A percentile compares a stretch with the other conserved stretches of the same genome.
phyloP scores from a whole-genome alignment of 2,797 vertebrate species.

The Fratercula arctica region DNA sequence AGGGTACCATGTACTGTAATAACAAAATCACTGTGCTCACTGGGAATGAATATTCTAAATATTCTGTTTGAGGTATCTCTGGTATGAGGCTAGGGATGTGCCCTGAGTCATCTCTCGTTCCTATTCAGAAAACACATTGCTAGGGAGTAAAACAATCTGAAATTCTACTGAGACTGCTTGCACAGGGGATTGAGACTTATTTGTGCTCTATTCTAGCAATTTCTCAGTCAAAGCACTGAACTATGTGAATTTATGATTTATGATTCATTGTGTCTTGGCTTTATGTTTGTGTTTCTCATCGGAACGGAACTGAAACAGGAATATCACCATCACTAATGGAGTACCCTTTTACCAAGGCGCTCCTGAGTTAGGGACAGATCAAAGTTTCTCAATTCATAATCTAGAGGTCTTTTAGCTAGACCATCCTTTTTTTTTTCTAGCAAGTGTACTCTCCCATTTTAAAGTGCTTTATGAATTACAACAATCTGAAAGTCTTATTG shows the following conservation, averaged over 20 bases:
- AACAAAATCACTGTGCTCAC: neutral
- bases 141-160: neutral
- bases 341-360: neutral
- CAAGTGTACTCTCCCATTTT: neutral
- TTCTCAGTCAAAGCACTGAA: neutral
- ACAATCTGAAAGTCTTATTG: neutral
- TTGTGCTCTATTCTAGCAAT: neutral
- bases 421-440: neutral
- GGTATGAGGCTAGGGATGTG: neutral
- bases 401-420: neutral
- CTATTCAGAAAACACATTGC: neutral
- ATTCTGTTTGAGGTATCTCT: conserved; percentile 19
- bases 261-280: neutral
- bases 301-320: neutral
- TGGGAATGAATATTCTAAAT: conserved; percentile 8
- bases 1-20: neutral
- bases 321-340: neutral
- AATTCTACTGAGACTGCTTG: neutral
- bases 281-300: neutral
- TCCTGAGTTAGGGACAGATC: neutral
- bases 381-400: neutral
- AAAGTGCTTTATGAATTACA: neutral
- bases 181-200: neutral
- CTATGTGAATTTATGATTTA: neutral
- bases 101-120: neutral